Evolutionary conservation across 2,888 invertebrate genomes (phyloP).

Genomic region (Stenichneumon culpator): DNA sequence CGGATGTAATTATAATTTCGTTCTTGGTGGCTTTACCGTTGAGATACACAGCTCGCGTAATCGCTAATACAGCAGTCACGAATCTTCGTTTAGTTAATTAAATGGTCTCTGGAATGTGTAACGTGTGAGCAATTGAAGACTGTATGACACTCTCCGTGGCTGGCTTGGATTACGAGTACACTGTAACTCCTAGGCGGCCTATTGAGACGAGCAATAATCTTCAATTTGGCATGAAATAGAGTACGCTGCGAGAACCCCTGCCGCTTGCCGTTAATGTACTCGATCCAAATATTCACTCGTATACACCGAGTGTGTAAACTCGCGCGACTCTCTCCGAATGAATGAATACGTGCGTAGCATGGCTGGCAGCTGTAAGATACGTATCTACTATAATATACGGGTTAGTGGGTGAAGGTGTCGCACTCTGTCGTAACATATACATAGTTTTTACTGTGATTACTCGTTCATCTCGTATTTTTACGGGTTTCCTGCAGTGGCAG

Average conservation of each 20-base stretch:
- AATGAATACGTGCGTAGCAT: conserved; percentile 60
- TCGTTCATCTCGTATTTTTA: conserved; percentile 45
- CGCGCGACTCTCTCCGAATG: conserved; percentile 42
- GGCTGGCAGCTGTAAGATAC: conserved; percentile 62
- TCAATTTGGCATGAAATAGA: conserved; percentile 61
- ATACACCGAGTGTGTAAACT: conserved; percentile 2
- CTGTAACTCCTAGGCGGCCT: conserved; percentile 40
- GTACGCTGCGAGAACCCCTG: not conserved
- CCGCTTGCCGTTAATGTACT: not conserved
- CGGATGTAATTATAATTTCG: conserved; percentile 49
- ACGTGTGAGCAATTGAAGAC: conserved; percentile 59
- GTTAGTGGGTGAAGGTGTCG: conserved; percentile 66
- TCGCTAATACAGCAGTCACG: conserved; percentile 11
- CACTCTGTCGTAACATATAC: conserved; percentile 22
- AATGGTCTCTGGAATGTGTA: conserved; percentile 58
- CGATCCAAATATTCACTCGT: too few relatives aligned
- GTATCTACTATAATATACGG: conserved; percentile 60
- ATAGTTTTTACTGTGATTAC: conserved; percentile 24
- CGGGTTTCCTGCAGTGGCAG: conserved; percentile 22
- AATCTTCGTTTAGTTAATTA: conserved; percentile 52
- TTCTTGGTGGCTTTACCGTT: not conserved
- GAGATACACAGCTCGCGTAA: conserved; percentile 15
- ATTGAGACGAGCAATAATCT: conserved; percentile 65
- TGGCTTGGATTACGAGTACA: conserved; percentile 8
- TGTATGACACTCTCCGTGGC: not conserved